These are phyloP conservation scores for Parazoanthus atlanticus DNA, from an alignment of 92 coral and sea anemone species.

Conservation along the genomic window DNA sequence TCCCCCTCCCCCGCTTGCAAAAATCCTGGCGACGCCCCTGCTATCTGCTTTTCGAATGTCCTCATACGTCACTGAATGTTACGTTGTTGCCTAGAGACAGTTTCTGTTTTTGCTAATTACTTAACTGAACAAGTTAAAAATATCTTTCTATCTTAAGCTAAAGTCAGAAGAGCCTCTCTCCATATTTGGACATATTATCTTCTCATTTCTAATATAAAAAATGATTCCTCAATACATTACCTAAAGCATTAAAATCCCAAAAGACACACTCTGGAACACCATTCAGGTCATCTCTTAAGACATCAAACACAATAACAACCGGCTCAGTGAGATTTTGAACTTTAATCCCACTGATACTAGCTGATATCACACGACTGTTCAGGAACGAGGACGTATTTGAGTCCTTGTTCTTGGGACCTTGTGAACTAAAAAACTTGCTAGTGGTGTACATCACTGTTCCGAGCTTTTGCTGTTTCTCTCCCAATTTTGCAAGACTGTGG, in stretches of 20 bases:
- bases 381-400: neutral
- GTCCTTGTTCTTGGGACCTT: neutral
- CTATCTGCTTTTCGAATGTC: too few relatives aligned
- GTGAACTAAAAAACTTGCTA: slow-evolving; percentile 18
- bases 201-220: neutral
- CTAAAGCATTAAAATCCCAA: slow-evolving; percentile 52
- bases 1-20: too few relatives aligned
- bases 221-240: neutral
- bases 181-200: neutral
- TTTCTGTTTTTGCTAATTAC: too few relatives aligned
- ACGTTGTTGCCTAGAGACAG: too few relatives aligned
- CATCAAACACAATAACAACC: neutral
- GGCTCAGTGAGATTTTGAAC: slow-evolving; percentile 32
- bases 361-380: slow-evolving; percentile 35
- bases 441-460: slow-evolving; percentile 24
- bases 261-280: slow-evolving; percentile 42
- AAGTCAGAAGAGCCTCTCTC: too few relatives aligned
- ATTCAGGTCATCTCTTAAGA: neutral
- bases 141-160: too few relatives aligned
- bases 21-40: too few relatives aligned
- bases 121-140: too few relatives aligned
- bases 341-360: neutral
- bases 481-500: neutral
- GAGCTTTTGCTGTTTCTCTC: slow-evolving; percentile 14
- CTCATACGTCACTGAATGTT: too few relatives aligned